Base-by-base conservation (phyloP, 2,113 vertebrate genomes). In the Lophura nycthemera region DNA sequence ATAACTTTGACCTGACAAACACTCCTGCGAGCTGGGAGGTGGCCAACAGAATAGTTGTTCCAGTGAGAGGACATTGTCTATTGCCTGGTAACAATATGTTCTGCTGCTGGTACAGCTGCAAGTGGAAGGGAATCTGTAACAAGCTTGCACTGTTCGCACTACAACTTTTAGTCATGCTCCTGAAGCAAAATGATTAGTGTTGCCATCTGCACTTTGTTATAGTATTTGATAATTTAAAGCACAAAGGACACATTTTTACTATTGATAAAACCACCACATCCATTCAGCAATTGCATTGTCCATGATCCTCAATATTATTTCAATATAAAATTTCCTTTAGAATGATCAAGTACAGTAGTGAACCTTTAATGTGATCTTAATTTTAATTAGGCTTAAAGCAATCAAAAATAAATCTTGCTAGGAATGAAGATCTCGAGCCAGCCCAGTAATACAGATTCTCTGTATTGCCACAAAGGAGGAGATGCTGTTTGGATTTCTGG, bases 381-480 rank as follows among this genome's bases (percentile, higher is more conserved):
- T 94, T 96, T 96, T 96, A 96, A 96, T 96, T 96, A 96, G 92
- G 76, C 82, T 96, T 96, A 91, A 95, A 96, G 47, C 85, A 96
- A 92, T 93, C 95, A 95, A 84, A 83, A 78, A 88, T 95, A 91
- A 95, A 92, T 95, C 93, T 92, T 93, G 29, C 91, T 90, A 82
- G 64, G 79, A 96, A 88, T 69, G 93, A 92, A 93, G 72, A 86
- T 78, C 64, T 75, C 59, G 66, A 93, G 90, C 83, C 90, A 93
- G 78, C 72, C 78, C 70, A 83, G 75, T 86, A 76, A 57, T 82
- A 71, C 11, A 90, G 59, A 32, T 79, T 65, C 47, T 82, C 76
- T 92, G 38, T 63, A 47, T 57, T 73, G 43, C 83, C n/a, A 15
- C 40, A 57, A 70, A 95, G 4, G 2, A 89, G 4, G 3, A 90